Evolutionary conservation across 23 tunicate species (phyloP).

Genomic region (Botrylloides violaceus): DNA sequence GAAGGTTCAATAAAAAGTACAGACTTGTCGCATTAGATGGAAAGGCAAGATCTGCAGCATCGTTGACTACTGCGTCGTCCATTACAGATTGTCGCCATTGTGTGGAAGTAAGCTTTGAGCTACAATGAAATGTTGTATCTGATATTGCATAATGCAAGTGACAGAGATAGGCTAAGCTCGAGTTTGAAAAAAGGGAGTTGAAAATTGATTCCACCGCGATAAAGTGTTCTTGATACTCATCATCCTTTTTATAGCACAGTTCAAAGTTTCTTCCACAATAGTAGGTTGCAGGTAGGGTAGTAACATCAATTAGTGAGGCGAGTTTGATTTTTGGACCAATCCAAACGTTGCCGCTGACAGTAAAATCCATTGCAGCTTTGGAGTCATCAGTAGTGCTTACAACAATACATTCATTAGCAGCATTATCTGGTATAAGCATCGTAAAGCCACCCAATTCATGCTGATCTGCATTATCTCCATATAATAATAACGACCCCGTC

Average conservation of each 20-base stretch:
- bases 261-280: conserved; percentile 17
- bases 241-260: conserved; percentile 1
- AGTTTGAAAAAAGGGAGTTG: neutral
- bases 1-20: no score
- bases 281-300: neutral
- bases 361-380: neutral
- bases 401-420: neutral
- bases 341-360: conserved; percentile 4
- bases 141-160: conserved; percentile 11
- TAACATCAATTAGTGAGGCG: neutral
- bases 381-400: neutral
- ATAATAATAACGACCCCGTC: neutral
- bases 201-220: neutral
- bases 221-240: neutral
- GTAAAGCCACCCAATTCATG: neutral
- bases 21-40: no score
- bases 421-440: neutral
- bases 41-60: no score
- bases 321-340: conserved; percentile 6
- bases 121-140: neutral
- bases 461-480: neutral
- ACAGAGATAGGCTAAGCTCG: conserved; percentile 4
- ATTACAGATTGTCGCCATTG: conserved; percentile 39
- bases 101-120: conserved; percentile 8
- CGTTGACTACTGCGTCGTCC: no score